Evolutionary conservation across 2,888 invertebrate genomes (phyloP), one percentile per base, ranked within the genome.

Genomic region (Teleogryllus oceanicus): DNA sequence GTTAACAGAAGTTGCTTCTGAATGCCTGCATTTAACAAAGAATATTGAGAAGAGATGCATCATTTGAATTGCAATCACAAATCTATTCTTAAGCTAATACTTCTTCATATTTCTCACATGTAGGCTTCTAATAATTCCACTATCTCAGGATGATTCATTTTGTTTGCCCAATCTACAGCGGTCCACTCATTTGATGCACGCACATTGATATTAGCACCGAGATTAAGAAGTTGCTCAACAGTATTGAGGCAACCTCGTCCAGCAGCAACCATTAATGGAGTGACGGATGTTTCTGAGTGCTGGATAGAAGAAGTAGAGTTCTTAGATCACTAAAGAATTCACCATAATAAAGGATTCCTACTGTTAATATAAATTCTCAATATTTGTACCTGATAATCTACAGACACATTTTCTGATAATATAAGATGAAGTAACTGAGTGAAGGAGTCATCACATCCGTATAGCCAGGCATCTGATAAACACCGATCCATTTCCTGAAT

Each of bases 241-340:
- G 92, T 90, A 82, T 92, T 91, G 0, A 90, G 83, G 82, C 92
- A 91, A 0, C 95, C 95, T 82, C 92, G 89, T 51, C 90, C 90
- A 16, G 94, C 92, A 78, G 95, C 94, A 1, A 93, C 92, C 93
- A 96, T 96, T 83, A 96, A 89, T 0, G 95, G 91, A 18, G 93
- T 93, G 81, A 90, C 91, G 16, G 90, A 90, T 2, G 90, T 91
- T 81, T 87, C 86, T 0, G 92, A 89, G 86, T 95, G 94, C 83
- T 91, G 90, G 13, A 50, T 62, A 37, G 37, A 37, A 1, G 37
- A 37, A 37, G 37, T 8, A 37, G 4, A 37, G 37, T 37, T 8
- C 37, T 37, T 37, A 37, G 8, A 37, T 37, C 37, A 37, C 37
- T 37, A 37, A 37, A 37, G 37, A 37, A 37, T 37, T 37, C 37